phyloP scores from a whole-genome alignment of 2,888 invertebrate genomes.

The Diarsia brunnea region DNA sequence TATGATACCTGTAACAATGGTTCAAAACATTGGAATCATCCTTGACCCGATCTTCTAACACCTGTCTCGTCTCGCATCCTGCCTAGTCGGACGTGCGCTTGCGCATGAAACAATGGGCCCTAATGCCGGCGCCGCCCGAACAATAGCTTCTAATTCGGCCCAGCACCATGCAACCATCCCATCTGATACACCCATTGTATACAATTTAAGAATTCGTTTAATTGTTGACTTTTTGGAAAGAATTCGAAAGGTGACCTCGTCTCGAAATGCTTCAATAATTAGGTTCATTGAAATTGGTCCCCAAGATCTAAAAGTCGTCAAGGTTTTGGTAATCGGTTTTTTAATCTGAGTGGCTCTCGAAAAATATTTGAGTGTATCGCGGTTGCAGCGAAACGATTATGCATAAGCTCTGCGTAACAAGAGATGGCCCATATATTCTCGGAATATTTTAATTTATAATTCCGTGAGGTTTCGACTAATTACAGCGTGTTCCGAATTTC shows the following conservation, averaged over 20 bases:
- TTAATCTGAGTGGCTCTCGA: neutral
- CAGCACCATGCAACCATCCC: constrained; percentile 68
- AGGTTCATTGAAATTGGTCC: constrained; percentile 63
- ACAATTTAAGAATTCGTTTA: constrained; percentile 60
- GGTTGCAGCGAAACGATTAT: constrained; percentile 41
- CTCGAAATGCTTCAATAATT: constrained; percentile 48
- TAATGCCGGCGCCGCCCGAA: constrained; percentile 74
- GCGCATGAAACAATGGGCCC: constrained; percentile 75
- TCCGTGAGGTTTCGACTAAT: constrained; percentile 57
- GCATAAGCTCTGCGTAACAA: constrained; percentile 43
- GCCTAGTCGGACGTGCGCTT: constrained; percentile 67
- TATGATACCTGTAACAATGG: constrained; percentile 58
- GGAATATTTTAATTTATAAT: constrained; percentile 57
- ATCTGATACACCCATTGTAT: constrained; percentile 63
- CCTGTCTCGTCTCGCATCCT: constrained; percentile 75
- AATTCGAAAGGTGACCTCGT: constrained; percentile 67
- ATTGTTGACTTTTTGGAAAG: constrained; percentile 62
- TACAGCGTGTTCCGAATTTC: constrained; percentile 66
- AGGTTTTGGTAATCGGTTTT: constrained; percentile 25
- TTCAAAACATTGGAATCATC: constrained; percentile 67
- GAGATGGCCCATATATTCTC: constrained; percentile 49
- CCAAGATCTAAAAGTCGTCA: constrained; percentile 47
- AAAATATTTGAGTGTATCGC: constrained; percentile 26
- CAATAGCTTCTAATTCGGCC: constrained; percentile 76
- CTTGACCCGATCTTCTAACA: constrained; percentile 77